A percentile compares a stretch with the other conserved stretches of the same genome.
Conservation (phyloP, 2,113 vertebrate genomes). For the Indicator maculatus region DNA sequence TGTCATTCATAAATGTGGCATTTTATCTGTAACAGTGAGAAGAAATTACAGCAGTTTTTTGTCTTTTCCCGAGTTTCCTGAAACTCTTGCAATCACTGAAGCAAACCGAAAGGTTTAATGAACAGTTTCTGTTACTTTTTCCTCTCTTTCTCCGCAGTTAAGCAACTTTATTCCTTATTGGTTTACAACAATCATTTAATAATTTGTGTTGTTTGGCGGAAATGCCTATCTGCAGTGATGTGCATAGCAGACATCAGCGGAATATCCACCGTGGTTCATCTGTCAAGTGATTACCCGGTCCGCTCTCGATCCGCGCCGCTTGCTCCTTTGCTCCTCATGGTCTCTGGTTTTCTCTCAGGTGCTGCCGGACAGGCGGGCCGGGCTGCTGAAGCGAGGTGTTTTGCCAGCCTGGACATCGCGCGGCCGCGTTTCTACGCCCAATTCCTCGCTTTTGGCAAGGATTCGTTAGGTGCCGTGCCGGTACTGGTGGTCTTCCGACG, state of each 20-base stretch:
- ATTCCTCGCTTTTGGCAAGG: neutral
- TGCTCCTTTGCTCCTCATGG: neutral
- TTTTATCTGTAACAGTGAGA: neutral
- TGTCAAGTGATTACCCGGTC: neutral
- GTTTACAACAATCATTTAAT: neutral
- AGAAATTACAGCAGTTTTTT: neutral
- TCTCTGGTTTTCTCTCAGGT: fast-evolving
- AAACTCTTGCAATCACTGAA: neutral
- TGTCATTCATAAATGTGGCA: neutral
- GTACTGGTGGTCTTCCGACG: neutral
- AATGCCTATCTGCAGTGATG: neutral
- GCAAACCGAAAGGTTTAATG: neutral
- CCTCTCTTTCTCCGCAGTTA: neutral
- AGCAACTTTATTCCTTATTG: neutral
- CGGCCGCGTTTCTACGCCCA: too few species aligned
- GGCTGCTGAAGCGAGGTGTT: neutral
- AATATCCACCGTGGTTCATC: fast-evolving
- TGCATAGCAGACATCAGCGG: fast-evolving
- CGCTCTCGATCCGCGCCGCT: too few species aligned
- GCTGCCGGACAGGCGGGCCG: neutral
- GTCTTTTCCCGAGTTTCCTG: neutral
- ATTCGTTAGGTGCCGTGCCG: neutral
- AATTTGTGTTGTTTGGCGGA: neutral
- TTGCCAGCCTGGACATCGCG: neutral
- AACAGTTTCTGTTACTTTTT: neutral